phyloP scores from a whole-genome alignment of 2,113 vertebrate species.

The Hippocampus guttulatus region DNA sequence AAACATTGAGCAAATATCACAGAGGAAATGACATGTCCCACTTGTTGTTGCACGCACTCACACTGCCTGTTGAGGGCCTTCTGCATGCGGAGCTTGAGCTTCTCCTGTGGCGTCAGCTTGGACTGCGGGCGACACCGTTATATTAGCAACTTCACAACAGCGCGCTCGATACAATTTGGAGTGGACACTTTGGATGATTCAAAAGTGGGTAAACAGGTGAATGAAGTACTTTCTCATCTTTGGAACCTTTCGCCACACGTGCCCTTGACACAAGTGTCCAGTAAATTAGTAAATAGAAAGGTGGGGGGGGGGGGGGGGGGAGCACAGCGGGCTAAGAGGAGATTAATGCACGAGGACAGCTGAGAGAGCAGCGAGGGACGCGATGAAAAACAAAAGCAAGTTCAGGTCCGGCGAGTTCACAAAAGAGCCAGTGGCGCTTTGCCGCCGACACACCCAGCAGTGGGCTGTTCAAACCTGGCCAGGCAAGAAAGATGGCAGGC shows the following conservation, averaged over 20 bases:
- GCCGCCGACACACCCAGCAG: constrained; percentile 40
- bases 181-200: constrained; percentile 13
- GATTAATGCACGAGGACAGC: constrained; percentile 4
- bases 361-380: constrained; percentile 20
- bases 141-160: constrained; percentile 47
- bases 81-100: constrained; percentile 88
- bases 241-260: neutral
- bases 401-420: constrained; percentile 45
- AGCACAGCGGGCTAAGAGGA: neutral
- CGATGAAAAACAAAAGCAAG: constrained; percentile 32
- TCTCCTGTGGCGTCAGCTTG: constrained; percentile 90
- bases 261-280: constrained; percentile 14
- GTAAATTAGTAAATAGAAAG: constrained; percentile 2
- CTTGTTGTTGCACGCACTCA: constrained; percentile 55
- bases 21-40: neutral
- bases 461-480: constrained; percentile 58
- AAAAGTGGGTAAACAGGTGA: constrained; percentile 17
- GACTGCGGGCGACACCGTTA: constrained; percentile 72
- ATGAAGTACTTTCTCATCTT: constrained; percentile 12
- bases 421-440: constrained; percentile 40
- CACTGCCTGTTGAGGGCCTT: constrained; percentile 91
- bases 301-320: too few relatives aligned
- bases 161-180: constrained; percentile 5
- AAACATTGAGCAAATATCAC: neutral
- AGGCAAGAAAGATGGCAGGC: constrained; percentile 64